Base-by-base conservation (phyloP, 2,797 vertebrate species). In the Lithobates pipiens region DNA sequence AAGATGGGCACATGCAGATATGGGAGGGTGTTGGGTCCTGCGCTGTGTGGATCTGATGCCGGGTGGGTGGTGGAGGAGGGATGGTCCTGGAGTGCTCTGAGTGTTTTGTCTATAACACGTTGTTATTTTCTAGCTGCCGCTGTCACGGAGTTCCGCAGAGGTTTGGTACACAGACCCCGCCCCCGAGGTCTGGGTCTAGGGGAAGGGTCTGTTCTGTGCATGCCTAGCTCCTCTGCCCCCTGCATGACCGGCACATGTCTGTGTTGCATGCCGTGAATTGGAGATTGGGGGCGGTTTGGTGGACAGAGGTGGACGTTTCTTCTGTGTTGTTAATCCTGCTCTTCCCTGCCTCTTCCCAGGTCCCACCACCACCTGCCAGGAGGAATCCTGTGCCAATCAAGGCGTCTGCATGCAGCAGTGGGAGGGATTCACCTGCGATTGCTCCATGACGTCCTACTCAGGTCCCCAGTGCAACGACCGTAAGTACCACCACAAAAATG, bases 341-440 rank as follows among this genome's bases (percentile, higher is more conserved):
- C 23, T 77, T 36, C 87, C 36, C 36, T 39, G 36, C 36, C 69
- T 71, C 13, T 89, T 54, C 29, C 10, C 82, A 99, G 98, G 98
- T 91, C 98, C 98, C 0, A 98, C 97, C 90, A 99, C 97, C 86
- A 99, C 97, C 63, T 99, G 98, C 89, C 98, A 99, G 90, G 98
- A 99, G 92, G 98, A 99, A 91, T 99, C 97, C 7, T 99, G 98
- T 72, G 96, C 96, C 0, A 99, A 99, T 94, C 97, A 98, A 91
- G 98, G 98, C 0, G 96, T 99, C 89, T 99, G 98, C 88, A 98
- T 99, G 90, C 98, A 99, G 89, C 98, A 98, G 13, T 99, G 98
- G 98, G 98, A 99, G 92, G 98, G 98, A 84, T 99, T 97, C 92
- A 98, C 96, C 21, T 99, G 98, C 0, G 98, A 99, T 90, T 99